Conservation (phyloP, 2,888 invertebrate species). For the Leptinotarsa tumamoca region DNA sequence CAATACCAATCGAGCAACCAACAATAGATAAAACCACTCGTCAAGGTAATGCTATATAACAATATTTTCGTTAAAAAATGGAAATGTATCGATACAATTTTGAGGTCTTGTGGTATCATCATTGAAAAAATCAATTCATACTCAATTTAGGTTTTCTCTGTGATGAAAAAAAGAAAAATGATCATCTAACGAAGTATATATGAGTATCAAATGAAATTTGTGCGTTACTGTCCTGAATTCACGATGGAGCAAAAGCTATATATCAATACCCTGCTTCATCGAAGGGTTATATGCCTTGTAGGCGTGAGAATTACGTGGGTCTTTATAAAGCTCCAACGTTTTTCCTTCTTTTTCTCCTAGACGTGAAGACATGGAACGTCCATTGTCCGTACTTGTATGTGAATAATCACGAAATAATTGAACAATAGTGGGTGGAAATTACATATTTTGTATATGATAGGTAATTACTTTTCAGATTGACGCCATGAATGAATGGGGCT, state of each 20-base stretch:
- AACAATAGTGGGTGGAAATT: conserved; percentile 45
- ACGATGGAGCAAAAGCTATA: conserved; percentile 6
- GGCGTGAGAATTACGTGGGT: conserved; percentile 34
- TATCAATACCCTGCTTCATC: conserved; percentile 20
- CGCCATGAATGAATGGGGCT: conserved; percentile 17
- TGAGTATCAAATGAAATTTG: not conserved
- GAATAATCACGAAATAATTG: conserved; percentile 39
- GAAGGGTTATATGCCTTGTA: conserved; percentile 20
- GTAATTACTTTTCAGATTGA: conserved; percentile 18
- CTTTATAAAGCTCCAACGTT: conserved; percentile 12
- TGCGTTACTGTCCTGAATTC: not conserved
- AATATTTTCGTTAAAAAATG: too few relatives aligned
- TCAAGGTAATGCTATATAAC: too few relatives aligned
- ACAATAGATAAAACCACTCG: too few relatives aligned
- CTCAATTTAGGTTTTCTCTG: too few relatives aligned
- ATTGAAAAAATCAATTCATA: too few relatives aligned
- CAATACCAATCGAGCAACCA: too few relatives aligned
- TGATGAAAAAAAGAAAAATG: too few relatives aligned
- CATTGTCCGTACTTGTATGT: conserved; percentile 41
- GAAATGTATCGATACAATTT: too few relatives aligned
- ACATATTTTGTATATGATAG: conserved; percentile 24
- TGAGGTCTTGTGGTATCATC: too few relatives aligned
- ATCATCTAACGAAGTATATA: too few relatives aligned
- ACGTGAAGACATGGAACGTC: conserved; percentile 25
- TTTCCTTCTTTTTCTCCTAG: conserved; percentile 17